A percentile compares a stretch with the other conserved stretches of the same genome.
phyloP scores from a whole-genome alignment of 1,140 invertebrate species.

The Heliothis virescens region DNA sequence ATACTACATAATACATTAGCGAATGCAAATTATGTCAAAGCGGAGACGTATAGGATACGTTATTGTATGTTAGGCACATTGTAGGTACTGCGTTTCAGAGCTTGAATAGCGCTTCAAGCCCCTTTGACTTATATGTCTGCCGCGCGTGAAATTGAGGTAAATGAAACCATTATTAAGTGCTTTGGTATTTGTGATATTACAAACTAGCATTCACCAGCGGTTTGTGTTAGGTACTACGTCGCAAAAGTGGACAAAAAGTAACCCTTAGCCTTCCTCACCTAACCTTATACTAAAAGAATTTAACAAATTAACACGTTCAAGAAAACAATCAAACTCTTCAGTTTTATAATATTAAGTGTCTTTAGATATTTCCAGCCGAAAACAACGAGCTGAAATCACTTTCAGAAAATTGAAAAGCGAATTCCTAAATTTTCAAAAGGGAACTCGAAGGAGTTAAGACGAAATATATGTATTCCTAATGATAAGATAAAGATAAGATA shows the following conservation, averaged over 20 bases:
- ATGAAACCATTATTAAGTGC: slow-evolving; percentile 46
- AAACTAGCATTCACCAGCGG: no score
- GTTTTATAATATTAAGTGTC: no score
- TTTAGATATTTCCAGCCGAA: no score
- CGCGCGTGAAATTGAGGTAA: slow-evolving; percentile 57
- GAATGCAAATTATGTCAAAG: slow-evolving; percentile 62
- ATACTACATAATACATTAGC: slow-evolving; percentile 50
- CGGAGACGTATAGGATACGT: slow-evolving; percentile 45
- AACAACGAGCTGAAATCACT: neutral
- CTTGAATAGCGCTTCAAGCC: slow-evolving; percentile 44
- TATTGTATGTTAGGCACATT: slow-evolving; percentile 42
- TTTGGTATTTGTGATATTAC: neutral
- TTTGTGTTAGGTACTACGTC: no score
- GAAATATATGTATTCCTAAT: slow-evolving; percentile 52
- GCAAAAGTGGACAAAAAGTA: no score
- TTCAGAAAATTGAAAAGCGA: slow-evolving; percentile 4
- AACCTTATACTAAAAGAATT: no score
- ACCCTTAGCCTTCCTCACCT: no score
- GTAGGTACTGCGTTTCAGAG: slow-evolving; percentile 38
- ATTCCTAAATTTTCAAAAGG: neutral
- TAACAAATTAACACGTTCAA: no score
- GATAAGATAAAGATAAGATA: no score
- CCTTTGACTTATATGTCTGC: slow-evolving; percentile 60
- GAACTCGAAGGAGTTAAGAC: slow-evolving; percentile 34
- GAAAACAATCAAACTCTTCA: no score